phyloP scores from a whole-genome alignment of 1,140 invertebrate species.

The Lerema accius region DNA sequence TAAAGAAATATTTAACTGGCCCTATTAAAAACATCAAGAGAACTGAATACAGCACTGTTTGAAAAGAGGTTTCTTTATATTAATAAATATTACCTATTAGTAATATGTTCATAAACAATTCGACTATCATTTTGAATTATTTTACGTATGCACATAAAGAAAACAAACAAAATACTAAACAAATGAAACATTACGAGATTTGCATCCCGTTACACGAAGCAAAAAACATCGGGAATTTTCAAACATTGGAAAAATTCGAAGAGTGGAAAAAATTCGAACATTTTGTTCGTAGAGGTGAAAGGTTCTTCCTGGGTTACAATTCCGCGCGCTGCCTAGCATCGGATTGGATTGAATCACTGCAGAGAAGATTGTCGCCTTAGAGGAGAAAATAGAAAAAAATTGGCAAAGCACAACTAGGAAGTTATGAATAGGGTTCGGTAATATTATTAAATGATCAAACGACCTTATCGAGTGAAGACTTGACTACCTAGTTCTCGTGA shows the following conservation, averaged over 20 bases:
- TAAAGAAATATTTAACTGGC: no score
- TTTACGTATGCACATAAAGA: no score
- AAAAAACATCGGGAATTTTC: background rate
- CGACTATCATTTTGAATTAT: no score
- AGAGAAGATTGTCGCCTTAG: constrained; percentile 26
- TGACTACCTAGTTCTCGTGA: no score
- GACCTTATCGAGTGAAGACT: no score
- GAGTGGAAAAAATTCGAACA: constrained; percentile 7
- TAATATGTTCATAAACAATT: no score
- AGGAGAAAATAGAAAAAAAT: constrained; percentile 16
- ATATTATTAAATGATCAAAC: no score
- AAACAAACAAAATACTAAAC: no score
- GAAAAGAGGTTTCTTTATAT: no score
- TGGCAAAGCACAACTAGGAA: background rate
- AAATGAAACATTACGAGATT: background rate
- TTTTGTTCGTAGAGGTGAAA: constrained; percentile 11
- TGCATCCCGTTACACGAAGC: background rate
- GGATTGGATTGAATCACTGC: constrained; percentile 22
- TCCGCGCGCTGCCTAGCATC: constrained; percentile 7
- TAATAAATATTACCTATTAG: no score
- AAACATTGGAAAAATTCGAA: background rate
- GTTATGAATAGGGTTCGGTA: background rate
- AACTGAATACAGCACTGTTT: no score
- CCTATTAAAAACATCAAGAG: no score
- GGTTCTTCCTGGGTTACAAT: constrained; percentile 18